phyloP scores from a whole-genome alignment of 1,140 invertebrate species.

The Cylas formicarius region DNA sequence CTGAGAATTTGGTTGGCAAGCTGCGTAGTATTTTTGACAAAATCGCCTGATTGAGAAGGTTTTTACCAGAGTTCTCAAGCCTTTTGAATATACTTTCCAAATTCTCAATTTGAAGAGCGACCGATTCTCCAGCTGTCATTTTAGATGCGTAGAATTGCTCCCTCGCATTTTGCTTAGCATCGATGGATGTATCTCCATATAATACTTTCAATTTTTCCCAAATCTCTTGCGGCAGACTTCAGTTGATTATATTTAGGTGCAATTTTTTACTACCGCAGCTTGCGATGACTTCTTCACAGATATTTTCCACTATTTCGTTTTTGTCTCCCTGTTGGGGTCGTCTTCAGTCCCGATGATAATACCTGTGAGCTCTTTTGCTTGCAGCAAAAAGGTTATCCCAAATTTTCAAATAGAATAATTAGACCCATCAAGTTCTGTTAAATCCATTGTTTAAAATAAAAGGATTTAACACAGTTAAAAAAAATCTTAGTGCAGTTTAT shows the following conservation, averaged over 20 bases:
- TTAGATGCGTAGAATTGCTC: constrained; percentile 4
- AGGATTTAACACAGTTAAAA: no score
- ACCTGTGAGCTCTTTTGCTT: constrained; percentile 8
- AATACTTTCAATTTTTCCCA: constrained; percentile 4
- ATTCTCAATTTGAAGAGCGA: no score
- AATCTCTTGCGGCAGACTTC: background rate
- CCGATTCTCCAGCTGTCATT: no score
- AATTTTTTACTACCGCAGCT: constrained; percentile 7
- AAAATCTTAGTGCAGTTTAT: no score
- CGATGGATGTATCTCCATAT: constrained; percentile 1
- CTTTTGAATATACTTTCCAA: no score
- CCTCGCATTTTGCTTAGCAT: constrained; percentile 7
- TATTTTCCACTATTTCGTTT: constrained; percentile 3
- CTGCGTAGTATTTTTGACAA: no score
- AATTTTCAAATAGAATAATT: constrained; percentile 14
- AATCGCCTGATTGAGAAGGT: no score
- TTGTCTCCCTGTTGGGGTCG: no score
- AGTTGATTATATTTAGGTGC: constrained; percentile 11
- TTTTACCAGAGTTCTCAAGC: no score
- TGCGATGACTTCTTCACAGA: constrained; percentile 8
- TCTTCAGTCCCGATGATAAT: constrained; percentile 6
- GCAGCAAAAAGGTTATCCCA: constrained; percentile 5
- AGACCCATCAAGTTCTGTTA: constrained; percentile 8
- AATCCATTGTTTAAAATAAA: no score
- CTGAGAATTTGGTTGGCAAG: no score